Conservation (phyloP, 2,113 vertebrate species). For the Seriola aureovittata region DNA sequence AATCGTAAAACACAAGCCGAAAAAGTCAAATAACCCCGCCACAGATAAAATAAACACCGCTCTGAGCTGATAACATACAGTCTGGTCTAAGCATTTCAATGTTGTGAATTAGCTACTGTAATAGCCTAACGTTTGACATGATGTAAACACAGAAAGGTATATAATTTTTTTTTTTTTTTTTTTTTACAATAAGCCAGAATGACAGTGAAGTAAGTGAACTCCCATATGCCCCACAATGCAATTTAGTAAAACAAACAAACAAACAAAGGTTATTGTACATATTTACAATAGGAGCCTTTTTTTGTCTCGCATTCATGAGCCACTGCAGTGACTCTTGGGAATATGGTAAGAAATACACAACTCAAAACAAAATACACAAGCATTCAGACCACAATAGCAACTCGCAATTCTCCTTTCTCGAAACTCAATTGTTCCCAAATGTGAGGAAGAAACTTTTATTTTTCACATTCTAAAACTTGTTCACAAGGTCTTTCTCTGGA, state of each 20-base stretch:
- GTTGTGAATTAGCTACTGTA: constrained; percentile 57
- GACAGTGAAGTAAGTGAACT: constrained; percentile 51
- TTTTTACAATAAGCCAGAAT: constrained; percentile 40
- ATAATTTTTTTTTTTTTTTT: not conserved
- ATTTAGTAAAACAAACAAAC: constrained; percentile 57
- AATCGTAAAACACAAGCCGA: constrained; percentile 47
- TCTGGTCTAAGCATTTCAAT: constrained; percentile 35
- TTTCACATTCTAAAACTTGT: constrained; percentile 41
- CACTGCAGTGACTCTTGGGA: constrained; percentile 61
- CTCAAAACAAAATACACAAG: constrained; percentile 50
- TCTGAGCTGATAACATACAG: constrained; percentile 47
- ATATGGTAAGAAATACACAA: constrained; percentile 60
- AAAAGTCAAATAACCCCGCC: constrained; percentile 44
- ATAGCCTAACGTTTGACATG: constrained; percentile 47
- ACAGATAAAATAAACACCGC: constrained; percentile 55
- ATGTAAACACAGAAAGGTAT: constrained; percentile 43
- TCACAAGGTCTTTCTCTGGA: not conserved
- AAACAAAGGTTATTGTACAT: constrained; percentile 79
- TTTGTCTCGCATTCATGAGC: constrained; percentile 54
- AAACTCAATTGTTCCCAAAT: constrained; percentile 66
- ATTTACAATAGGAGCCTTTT: constrained; percentile 78
- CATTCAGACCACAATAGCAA: constrained; percentile 58
- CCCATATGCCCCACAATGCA: constrained; percentile 34
- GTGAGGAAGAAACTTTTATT: constrained; percentile 39
- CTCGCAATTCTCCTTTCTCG: constrained; percentile 41